Evolutionary conservation across 2,888 invertebrate genomes (phyloP).

Genomic region (Cancer borealis): DNA sequence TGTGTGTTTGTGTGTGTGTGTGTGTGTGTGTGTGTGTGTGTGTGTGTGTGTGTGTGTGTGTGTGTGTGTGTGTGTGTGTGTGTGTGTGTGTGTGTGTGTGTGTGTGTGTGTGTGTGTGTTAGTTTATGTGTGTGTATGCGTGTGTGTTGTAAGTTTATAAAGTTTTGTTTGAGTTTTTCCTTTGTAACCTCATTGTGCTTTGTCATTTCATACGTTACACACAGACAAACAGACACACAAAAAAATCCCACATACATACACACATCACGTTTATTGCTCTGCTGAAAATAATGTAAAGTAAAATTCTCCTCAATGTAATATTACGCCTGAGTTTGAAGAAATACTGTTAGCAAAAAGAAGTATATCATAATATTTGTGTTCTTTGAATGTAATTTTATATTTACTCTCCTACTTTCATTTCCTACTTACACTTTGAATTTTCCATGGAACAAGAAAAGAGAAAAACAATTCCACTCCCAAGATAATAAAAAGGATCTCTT

Average conservation of each 20-base stretch:
- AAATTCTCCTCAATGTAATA: too few species aligned
- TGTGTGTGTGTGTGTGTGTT: too few species aligned
- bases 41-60: too few species aligned
- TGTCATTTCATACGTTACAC: not conserved
- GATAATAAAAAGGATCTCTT: not conserved
- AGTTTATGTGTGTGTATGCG: too few species aligned
- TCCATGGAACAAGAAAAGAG: not conserved
- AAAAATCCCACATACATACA: not conserved
- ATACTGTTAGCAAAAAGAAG: not conserved
- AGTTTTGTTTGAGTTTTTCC: too few species aligned
- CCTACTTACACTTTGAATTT: not conserved
- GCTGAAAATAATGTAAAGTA: too few species aligned
- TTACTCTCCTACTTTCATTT: not conserved
- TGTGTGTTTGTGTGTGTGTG: not conserved
- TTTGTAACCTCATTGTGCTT: not conserved
- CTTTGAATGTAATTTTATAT: not conserved
- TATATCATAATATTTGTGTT: not conserved
- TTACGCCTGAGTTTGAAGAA: too few species aligned
- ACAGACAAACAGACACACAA: not conserved
- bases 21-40: not conserved
- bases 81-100: not conserved
- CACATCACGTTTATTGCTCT: not conserved
- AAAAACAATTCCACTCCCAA: not conserved
- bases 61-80: not conserved
- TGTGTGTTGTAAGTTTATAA: too few species aligned